Conservation (phyloP, 2,113 vertebrate species). For the Varanus salvator region DNA sequence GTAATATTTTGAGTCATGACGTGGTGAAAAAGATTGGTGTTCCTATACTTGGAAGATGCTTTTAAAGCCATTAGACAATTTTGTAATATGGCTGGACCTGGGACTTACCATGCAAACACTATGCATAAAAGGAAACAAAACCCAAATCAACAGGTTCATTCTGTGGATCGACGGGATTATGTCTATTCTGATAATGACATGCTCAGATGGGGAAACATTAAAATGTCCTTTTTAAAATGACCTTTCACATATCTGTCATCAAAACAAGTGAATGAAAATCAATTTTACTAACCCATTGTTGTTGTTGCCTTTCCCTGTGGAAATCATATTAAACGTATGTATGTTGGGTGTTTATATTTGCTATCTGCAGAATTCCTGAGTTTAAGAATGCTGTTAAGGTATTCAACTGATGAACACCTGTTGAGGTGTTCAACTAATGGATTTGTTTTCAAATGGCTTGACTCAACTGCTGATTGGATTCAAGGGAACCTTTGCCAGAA, state of each 20-base stretch:
- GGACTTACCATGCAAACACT: too few species aligned
- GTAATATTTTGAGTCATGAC: neutral
- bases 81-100: neutral
- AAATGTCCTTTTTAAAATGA: neutral
- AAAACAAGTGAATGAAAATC: neutral
- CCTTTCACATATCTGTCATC: conserved; percentile 31
- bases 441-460: neutral
- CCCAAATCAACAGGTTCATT: neutral
- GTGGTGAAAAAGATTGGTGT: neutral
- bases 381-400: neutral
- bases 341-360: neutral
- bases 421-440: neutral
- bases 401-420: neutral
- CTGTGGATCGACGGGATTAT: neutral
- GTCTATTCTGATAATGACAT: conserved; percentile 1
- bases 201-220: conserved; percentile 17
- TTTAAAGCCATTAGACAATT: neutral
- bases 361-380: neutral
- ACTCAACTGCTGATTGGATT: neutral
- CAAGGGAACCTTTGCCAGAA: neutral
- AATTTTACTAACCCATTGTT: neutral
- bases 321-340: neutral
- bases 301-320: neutral
- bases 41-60: neutral
- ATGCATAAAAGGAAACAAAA: neutral